Evolutionary conservation across 2,888 invertebrate species (phyloP).

Genomic region (Sthenelais limicola): DNA sequence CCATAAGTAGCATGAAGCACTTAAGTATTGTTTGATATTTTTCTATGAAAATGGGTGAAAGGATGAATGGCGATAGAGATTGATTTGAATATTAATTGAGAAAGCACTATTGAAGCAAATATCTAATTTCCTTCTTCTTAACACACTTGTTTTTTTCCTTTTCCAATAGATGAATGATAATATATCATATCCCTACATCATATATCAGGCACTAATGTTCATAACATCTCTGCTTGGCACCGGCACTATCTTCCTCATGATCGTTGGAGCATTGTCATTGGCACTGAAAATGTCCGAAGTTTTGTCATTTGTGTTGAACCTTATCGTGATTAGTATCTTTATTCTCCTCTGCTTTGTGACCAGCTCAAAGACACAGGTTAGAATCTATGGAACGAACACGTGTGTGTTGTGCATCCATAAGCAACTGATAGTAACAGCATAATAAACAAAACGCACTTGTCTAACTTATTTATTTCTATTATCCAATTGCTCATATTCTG

Average conservation of each 20-base stretch:
- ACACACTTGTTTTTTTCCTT: slow-evolving; percentile 87
- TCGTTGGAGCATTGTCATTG: slow-evolving; percentile 74
- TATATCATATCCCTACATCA: slow-evolving; percentile 55
- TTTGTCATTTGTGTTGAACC: slow-evolving; percentile 78
- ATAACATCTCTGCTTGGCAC: slow-evolving; percentile 55
- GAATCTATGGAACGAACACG: no score
- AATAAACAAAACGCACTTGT: no score
- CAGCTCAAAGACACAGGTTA: slow-evolving; percentile 82
- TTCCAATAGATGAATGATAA: slow-evolving; percentile 72
- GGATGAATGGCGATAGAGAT: no score
- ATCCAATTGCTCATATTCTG: background rate
- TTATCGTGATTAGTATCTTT: slow-evolving; percentile 52
- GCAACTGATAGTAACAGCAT: no score
- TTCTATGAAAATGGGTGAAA: no score
- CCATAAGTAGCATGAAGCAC: no score
- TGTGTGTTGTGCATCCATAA: no score
- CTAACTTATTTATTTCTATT: no score
- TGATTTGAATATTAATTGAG: no score
- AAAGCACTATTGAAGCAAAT: no score
- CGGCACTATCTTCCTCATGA: slow-evolving; percentile 60
- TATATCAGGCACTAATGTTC: slow-evolving; percentile 56
- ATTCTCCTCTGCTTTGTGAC: slow-evolving; percentile 55
- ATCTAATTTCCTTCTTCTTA: no score
- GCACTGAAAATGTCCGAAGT: slow-evolving; percentile 92
- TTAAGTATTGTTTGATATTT: no score